Percentiles rank a stretch among this genome's conserved stretches.
These are phyloP conservation scores for Lepidocolaptes lacrymiger DNA, from an alignment of 2,797 vertebrate genomes.

Conservation along the genomic window DNA sequence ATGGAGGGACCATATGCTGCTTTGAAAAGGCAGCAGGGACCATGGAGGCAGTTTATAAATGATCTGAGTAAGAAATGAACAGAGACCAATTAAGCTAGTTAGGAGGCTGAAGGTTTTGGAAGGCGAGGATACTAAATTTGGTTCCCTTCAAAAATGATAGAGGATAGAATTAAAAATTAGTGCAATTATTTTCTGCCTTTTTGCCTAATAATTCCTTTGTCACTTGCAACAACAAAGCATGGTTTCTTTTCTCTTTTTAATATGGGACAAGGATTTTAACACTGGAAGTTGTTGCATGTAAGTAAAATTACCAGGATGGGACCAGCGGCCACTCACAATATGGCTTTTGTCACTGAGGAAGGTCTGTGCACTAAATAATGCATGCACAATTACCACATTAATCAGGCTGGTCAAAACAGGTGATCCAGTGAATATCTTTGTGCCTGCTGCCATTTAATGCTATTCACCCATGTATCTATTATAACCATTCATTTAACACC, in stretches of 20 bases:
- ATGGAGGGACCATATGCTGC: constrained; percentile 60
- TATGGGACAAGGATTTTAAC: neutral
- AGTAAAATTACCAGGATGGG: neutral
- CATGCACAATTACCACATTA: constrained; percentile 12
- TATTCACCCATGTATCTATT: constrained; percentile 36
- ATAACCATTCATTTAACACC: constrained; percentile 27
- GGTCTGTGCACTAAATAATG: constrained; percentile 42
- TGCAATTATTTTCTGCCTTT: neutral
- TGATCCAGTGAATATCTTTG: constrained; percentile 47
- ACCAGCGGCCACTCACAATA: constrained; percentile 4
- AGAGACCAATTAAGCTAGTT: constrained; percentile 62
- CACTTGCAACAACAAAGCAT: neutral
- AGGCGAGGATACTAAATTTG: neutral
- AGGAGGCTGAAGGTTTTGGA: constrained; percentile 28
- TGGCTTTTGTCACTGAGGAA: constrained; percentile 39
- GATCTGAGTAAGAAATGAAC: constrained; percentile 64
- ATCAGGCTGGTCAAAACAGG: constrained; percentile 43
- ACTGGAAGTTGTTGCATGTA: neutral
- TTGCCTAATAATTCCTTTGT: neutral
- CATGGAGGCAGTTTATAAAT: constrained; percentile 47
- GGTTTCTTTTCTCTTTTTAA: neutral
- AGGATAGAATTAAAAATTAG: constrained; percentile 20
- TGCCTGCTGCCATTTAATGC: constrained; percentile 28
- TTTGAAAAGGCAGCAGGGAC: constrained; percentile 62
- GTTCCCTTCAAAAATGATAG: neutral